phyloP scores from a whole-genome alignment of 2,797 vertebrate species.

The Micromesistius poutassou region DNA sequence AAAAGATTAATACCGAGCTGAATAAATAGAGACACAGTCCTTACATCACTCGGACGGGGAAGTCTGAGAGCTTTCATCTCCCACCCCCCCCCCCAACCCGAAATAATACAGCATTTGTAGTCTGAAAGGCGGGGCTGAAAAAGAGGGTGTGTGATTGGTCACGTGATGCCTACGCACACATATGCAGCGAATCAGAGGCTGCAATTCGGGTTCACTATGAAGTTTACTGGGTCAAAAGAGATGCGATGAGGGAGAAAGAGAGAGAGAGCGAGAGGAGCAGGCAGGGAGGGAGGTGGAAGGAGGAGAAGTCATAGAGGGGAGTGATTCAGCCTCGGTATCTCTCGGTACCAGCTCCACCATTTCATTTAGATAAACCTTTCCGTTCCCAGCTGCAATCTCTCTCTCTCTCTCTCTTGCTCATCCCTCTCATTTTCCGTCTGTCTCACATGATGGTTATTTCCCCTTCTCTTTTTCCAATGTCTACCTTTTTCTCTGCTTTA shows the following conservation, averaged over 20 bases:
- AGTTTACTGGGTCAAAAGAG: slow-evolving; percentile 58
- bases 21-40: background rate
- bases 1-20: background rate
- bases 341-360: slow-evolving; percentile 21
- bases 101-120: slow-evolving; percentile 32
- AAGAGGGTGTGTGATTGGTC: slow-evolving; percentile 16
- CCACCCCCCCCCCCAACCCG: no score
- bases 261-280: slow-evolving; percentile 19
- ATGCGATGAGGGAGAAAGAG: slow-evolving; percentile 28
- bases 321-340: slow-evolving; percentile 10
- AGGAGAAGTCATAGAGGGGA: background rate
- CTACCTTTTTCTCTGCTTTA: background rate
- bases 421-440: background rate
- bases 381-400: slow-evolving; percentile 8
- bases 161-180: slow-evolving; percentile 11
- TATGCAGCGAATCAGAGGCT: slow-evolving; percentile 33
- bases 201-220: slow-evolving; percentile 44
- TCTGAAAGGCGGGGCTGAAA: slow-evolving; percentile 8
- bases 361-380: slow-evolving; percentile 7
- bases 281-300: background rate
- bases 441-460: background rate
- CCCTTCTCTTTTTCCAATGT: background rate
- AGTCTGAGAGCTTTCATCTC: background rate
- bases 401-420: background rate
- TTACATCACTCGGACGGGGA: slow-evolving; percentile 7